Evolutionary conservation across 2,888 invertebrate genomes (phyloP).

Genomic region (Acrocyrtus sp.): DNA sequence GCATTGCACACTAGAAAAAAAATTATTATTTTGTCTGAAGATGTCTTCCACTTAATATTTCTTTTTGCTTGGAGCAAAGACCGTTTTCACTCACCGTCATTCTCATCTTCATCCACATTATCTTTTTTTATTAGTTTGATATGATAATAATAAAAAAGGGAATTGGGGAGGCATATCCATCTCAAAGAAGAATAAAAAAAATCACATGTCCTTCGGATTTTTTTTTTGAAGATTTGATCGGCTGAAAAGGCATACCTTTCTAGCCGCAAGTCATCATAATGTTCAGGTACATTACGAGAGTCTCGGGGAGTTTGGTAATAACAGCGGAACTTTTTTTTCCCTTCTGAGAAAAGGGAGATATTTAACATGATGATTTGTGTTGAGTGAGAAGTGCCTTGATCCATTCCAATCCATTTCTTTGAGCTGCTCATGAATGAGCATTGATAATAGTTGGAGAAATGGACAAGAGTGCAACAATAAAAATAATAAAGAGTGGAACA

Average conservation of each 20-base stretch:
- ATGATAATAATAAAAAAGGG: slow-evolving; percentile 7
- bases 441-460: slow-evolving; percentile 2
- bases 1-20: background rate
- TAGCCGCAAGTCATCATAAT: background rate
- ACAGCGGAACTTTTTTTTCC: slow-evolving; percentile 10
- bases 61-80: slow-evolving; percentile 3
- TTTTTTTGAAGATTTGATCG: slow-evolving; percentile 6
- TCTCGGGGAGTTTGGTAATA: no score
- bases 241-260: background rate
- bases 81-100: background rate
- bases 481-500: slow-evolving; percentile 10
- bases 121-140: slow-evolving; percentile 22
- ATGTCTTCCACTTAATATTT: background rate
- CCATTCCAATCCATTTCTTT: no score
- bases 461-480: background rate
- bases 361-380: background rate
- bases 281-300: slow-evolving; percentile 6
- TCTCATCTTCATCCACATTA: slow-evolving; percentile 3
- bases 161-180: no score
- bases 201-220: background rate
- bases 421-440: background rate
- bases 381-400: background rate
- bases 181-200: background rate
- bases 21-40: background rate
- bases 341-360: slow-evolving; percentile 11